These are phyloP conservation scores for Lepidurus apus DNA, from an alignment of 1,140 invertebrate species.

Conservation along the genomic window DNA sequence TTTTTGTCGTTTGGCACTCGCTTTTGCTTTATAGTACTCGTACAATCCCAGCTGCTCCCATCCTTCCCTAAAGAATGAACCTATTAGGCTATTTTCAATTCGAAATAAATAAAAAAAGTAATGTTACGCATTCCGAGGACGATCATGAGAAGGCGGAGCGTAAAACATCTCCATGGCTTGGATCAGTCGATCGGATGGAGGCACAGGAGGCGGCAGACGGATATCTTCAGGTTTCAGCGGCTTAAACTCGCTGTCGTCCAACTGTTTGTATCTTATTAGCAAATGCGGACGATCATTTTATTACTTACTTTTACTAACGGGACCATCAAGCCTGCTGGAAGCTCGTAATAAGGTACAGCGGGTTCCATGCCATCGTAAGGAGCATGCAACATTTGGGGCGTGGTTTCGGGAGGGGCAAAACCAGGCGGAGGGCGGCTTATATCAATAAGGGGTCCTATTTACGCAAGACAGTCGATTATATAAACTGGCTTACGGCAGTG, in stretches of 20 bases:
- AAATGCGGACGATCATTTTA: constrained; percentile 37
- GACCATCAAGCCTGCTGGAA: constrained; percentile 92
- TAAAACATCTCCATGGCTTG: constrained; percentile 94
- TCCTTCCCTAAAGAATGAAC: constrained; percentile 66
- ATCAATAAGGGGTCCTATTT: constrained; percentile 50
- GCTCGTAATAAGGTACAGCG: constrained; percentile 88
- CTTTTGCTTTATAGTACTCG: constrained; percentile 96
- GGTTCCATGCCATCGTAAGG: constrained; percentile 65
- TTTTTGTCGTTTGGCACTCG: constrained; percentile 78
- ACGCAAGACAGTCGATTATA: not conserved
- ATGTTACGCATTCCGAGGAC: constrained; percentile 79
- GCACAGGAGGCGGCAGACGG: constrained; percentile 83
- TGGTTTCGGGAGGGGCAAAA: constrained; percentile 54
- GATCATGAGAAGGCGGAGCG: constrained; percentile 82
- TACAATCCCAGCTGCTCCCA: constrained; percentile 96
- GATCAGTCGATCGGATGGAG: constrained; percentile 82
- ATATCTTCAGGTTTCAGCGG: constrained; percentile 84
- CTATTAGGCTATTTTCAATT: not conserved
- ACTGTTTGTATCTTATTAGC: constrained; percentile 48
- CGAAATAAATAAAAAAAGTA: not conserved
- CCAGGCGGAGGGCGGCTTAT: constrained; percentile 78
- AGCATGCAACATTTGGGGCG: constrained; percentile 44
- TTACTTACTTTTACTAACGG: constrained; percentile 73
- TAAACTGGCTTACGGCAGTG: not conserved
- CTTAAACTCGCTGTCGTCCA: constrained; percentile 86